These are phyloP conservation scores for Temnothorax ravouxi DNA, from an alignment of 2,888 invertebrate genomes.

Conservation along the genomic window DNA sequence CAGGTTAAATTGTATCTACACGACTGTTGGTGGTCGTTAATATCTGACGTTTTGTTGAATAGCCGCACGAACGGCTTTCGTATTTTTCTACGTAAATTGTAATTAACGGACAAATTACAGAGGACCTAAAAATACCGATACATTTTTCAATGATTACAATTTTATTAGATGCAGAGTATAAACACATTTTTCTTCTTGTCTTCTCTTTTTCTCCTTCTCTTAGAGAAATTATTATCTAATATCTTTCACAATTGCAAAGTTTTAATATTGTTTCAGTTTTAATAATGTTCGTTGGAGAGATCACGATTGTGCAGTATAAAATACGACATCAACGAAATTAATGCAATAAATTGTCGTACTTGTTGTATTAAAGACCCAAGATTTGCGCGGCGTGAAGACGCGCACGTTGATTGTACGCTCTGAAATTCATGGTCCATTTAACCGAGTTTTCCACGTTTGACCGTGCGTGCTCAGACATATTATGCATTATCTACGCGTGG, in stretches of 20 bases:
- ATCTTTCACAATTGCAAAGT: background rate
- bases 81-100: background rate
- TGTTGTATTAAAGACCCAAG: background rate
- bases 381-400: background rate
- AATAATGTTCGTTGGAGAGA: background rate
- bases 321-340: background rate
- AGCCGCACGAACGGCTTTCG: background rate
- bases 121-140: background rate
- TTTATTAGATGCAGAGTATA: background rate
- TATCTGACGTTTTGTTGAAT: slow-evolving; percentile 19
- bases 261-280: background rate
- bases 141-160: background rate
- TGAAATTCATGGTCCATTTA: slow-evolving; percentile 42
- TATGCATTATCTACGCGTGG: slow-evolving; percentile 49
- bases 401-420: background rate
- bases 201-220: background rate
- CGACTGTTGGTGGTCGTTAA: slow-evolving; percentile 25
- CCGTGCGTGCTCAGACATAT: slow-evolving; percentile 30
- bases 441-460: slow-evolving; percentile 11
- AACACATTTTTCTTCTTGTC: background rate
- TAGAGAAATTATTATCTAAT: background rate
- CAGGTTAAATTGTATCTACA: slow-evolving; percentile 41
- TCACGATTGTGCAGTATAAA: background rate
- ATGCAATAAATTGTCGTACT: slow-evolving; percentile 4
- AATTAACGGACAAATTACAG: slow-evolving; percentile 19